Percentiles rank a stretch among this genome's conserved stretches.
Conservation (phyloP, 2,888 invertebrate genomes). For the Diplazon laetatorius region DNA sequence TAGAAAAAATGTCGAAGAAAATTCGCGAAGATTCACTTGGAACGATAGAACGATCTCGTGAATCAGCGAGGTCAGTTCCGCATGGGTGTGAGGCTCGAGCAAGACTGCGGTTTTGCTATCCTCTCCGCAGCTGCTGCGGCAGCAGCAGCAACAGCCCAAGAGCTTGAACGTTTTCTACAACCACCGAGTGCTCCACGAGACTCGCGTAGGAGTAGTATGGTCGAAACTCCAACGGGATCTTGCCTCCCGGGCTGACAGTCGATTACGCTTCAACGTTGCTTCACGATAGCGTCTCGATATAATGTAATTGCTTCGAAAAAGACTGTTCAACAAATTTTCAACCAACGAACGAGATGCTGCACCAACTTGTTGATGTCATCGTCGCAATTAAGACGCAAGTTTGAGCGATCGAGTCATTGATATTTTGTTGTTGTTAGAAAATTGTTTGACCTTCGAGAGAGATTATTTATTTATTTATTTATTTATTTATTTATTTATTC, state of each 20-base stretch:
- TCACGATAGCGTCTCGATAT: conserved; percentile 20
- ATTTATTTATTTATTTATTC: not conserved
- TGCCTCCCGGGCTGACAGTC: conserved; percentile 1
- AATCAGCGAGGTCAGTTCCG: conserved; percentile 70
- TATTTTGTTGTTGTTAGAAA: not conserved
- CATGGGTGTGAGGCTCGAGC: conserved; percentile 67
- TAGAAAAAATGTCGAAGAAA: conserved; percentile 19
- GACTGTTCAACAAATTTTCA: not conserved
- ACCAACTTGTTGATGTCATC: conserved; percentile 43
- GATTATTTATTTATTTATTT: not conserved
- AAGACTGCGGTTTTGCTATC: conserved; percentile 68
- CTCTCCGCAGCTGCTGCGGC: conserved; percentile 20
- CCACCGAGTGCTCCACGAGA: conserved; percentile 18
- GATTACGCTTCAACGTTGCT: conserved; percentile 28
- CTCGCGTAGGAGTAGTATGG: conserved; percentile 56
- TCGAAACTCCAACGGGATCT: conserved; percentile 48
- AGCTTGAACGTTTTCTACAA: conserved; percentile 20
- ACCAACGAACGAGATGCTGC: no score
- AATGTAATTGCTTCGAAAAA: conserved; percentile 30
- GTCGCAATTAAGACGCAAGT: conserved; percentile 36
- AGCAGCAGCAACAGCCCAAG: conserved; percentile 5
- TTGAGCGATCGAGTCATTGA: conserved; percentile 29
- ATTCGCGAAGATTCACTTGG: conserved; percentile 9
- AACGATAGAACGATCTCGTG: conserved; percentile 52
- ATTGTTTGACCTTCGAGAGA: not conserved